phyloP scores from a whole-genome alignment of 2,797 vertebrate species.

The Danio kyathit region DNA sequence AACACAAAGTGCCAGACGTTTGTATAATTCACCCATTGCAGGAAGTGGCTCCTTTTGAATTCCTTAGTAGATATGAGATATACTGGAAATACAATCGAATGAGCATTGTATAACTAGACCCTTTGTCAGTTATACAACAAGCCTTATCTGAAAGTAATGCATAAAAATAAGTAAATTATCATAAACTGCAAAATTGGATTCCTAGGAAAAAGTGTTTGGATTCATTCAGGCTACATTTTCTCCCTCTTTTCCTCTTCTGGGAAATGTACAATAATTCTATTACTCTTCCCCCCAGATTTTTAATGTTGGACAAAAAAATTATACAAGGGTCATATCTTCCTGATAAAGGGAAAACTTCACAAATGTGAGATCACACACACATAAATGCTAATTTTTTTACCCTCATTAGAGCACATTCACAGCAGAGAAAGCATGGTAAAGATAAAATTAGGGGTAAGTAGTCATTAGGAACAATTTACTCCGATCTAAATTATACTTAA shows the following conservation, averaged over 20 bases:
- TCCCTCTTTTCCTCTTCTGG: background rate
- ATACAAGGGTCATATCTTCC: background rate
- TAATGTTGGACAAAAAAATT: background rate
- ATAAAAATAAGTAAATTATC: background rate
- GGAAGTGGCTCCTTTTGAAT: slow-evolving; percentile 13
- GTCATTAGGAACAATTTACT: background rate
- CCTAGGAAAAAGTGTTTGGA: background rate
- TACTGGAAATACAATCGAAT: slow-evolving; percentile 6
- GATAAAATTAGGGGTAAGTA: background rate
- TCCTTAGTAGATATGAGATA: slow-evolving; percentile 4
- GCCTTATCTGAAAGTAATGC: slow-evolving; percentile 22
- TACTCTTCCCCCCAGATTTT: background rate
- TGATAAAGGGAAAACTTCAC: background rate
- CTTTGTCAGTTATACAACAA: background rate
- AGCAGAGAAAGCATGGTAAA: background rate
- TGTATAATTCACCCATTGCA: slow-evolving; percentile 10
- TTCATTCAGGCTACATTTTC: background rate
- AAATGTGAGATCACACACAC: slow-evolving; percentile 12
- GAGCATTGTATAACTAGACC: background rate
- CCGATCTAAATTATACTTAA: slow-evolving; percentile 17
- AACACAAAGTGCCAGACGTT: slow-evolving; percentile 9
- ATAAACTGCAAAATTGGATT: slow-evolving; percentile 3
- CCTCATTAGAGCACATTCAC: background rate
- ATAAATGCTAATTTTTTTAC: slow-evolving; percentile 5
- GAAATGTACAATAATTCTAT: background rate